Conservation (phyloP, 30 jellyfish, hydroid and myxozoan species). For the Chironex yamaguchii region DNA sequence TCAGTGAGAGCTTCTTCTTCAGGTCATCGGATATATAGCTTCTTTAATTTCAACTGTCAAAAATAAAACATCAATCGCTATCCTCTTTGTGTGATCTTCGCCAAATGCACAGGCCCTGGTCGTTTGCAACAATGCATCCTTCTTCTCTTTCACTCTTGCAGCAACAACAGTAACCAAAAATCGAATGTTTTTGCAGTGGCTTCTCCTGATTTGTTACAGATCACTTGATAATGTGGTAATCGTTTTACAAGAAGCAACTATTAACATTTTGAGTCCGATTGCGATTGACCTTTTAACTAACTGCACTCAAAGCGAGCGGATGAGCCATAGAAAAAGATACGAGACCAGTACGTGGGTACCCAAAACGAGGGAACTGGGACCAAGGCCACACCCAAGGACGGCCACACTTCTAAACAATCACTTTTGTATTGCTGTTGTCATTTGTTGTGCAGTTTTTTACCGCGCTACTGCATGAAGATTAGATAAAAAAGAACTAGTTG, state of each 20-base stretch:
- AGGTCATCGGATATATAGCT: constrained; percentile 53
- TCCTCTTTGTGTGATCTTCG: constrained; percentile 15
- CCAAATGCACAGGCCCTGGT: constrained; percentile 53
- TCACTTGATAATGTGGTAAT: constrained; percentile 25
- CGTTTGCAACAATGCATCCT: constrained; percentile 49
- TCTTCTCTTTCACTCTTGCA: constrained; percentile 57
- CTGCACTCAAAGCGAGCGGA: too few species aligned
- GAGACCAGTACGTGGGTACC: constrained; percentile 21
- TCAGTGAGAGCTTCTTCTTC: constrained; percentile 42
- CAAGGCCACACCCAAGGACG: constrained; percentile 15
- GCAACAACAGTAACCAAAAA: background rate
- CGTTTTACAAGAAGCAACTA: too few species aligned
- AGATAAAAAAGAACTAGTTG: too few species aligned
- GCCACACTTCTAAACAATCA: constrained; percentile 13
- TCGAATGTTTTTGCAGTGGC: too few species aligned
- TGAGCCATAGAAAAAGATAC: too few species aligned
- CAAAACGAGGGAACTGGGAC: constrained; percentile 20
- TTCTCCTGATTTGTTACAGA: too few species aligned
- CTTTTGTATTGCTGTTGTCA: too few species aligned
- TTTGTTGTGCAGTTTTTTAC: too few species aligned
- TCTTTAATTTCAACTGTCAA: constrained; percentile 59
- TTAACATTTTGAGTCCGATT: too few species aligned
- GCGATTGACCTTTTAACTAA: too few species aligned
- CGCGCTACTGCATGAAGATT: too few species aligned
- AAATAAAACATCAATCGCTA: constrained; percentile 21